phyloP scores from a whole-genome alignment of 2,888 invertebrate species.

The Amphipyra tragopoginis region DNA sequence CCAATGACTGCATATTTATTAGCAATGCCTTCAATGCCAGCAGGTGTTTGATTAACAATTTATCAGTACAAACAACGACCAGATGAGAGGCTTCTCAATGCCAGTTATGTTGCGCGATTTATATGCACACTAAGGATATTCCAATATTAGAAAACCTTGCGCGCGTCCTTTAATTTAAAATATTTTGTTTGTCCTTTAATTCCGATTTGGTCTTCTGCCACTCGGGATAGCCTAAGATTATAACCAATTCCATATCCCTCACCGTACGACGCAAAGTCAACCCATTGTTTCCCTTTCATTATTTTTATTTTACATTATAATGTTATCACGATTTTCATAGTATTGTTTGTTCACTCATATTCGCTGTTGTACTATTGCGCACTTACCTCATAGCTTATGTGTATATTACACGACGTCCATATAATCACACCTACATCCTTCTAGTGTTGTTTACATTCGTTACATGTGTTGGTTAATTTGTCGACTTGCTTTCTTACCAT shows the following conservation, averaged over 20 bases:
- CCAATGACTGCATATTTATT: constrained; percentile 64
- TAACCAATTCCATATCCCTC: constrained; percentile 68
- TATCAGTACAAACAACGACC: constrained; percentile 67
- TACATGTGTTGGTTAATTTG: constrained; percentile 59
- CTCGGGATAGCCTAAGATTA: constrained; percentile 37
- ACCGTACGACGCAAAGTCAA: constrained; percentile 84
- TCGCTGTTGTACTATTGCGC: constrained; percentile 65
- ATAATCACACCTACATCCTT: constrained; percentile 56
- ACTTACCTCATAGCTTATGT: constrained; percentile 62
- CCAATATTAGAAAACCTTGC: constrained; percentile 47
- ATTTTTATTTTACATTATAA: constrained; percentile 67
- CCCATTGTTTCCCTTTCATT: constrained; percentile 81
- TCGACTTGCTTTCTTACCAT: constrained; percentile 63
- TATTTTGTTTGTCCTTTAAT: constrained; percentile 33
- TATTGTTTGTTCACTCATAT: constrained; percentile 57
- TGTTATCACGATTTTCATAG: constrained; percentile 55
- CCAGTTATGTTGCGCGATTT: constrained; percentile 63
- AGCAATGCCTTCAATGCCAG: constrained; percentile 71
- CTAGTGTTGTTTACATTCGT: constrained; percentile 63
- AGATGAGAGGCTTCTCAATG: constrained; percentile 67
- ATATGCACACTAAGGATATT: constrained; percentile 60
- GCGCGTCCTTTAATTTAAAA: constrained; percentile 36
- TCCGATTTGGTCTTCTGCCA: constrained; percentile 33
- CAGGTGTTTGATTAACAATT: constrained; percentile 71
- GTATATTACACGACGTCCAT: constrained; percentile 56